A percentile compares a stretch with the other conserved stretches of the same genome.
Evolutionary conservation across 2,797 vertebrate genomes (phyloP).

Genomic region (Gymnoscopelus microlampas): DNA sequence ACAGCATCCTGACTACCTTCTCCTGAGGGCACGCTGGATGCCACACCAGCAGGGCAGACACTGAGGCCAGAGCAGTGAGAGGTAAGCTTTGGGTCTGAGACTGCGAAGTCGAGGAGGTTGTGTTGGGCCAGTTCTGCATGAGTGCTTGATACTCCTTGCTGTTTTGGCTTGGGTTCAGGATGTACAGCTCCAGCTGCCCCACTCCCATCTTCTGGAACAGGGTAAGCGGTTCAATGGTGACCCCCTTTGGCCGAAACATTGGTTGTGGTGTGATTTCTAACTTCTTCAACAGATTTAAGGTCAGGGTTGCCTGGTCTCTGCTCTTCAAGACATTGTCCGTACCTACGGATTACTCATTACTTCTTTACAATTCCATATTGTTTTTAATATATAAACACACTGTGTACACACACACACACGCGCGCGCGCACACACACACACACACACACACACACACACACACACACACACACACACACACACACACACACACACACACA

Average conservation of each 20-base stretch:
- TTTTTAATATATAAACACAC: too few relatives aligned
- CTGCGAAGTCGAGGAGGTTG: slow-evolving; percentile 27
- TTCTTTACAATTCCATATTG: background rate
- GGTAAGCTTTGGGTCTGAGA: slow-evolving; percentile 71
- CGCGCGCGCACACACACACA: too few relatives aligned
- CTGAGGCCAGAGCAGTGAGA: slow-evolving; percentile 79
- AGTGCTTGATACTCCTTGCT: slow-evolving; percentile 87
- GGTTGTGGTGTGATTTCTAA: slow-evolving; percentile 86
- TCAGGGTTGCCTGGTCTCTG: slow-evolving; percentile 84
- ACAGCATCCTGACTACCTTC: slow-evolving; percentile 93
- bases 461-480: too few relatives aligned
- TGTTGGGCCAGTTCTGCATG: slow-evolving; percentile 84
- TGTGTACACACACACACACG: too few relatives aligned
- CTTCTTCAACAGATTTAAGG: slow-evolving; percentile 83
- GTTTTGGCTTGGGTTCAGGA: slow-evolving; percentile 88
- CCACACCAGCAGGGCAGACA: slow-evolving; percentile 92
- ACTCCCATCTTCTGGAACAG: slow-evolving; percentile 98
- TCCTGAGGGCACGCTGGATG: slow-evolving; percentile 88
- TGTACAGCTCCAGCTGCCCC: slow-evolving; percentile 91
- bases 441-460: too few relatives aligned
- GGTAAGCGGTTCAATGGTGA: slow-evolving; percentile 84
- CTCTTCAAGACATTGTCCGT: slow-evolving; percentile 68
- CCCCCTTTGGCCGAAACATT: slow-evolving; percentile 76
- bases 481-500: too few relatives aligned
- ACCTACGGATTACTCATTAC: slow-evolving; percentile 50